These are phyloP conservation scores for Nephrotoma appendiculata DNA, from an alignment of 2,888 invertebrate species.

Conservation along the genomic window DNA sequence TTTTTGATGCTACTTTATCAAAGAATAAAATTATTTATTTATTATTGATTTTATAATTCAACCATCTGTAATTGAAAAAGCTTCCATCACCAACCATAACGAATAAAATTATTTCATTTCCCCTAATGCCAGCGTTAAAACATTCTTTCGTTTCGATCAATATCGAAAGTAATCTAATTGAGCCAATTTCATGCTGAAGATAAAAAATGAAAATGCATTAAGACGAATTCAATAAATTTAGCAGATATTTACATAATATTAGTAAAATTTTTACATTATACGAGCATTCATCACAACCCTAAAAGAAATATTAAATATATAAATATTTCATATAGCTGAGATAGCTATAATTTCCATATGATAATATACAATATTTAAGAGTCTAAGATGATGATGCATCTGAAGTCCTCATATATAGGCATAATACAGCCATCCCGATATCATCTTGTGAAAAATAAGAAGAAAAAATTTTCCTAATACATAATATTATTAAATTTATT, in stretches of 20 bases:
- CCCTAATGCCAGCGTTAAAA: background rate
- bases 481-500: background rate
- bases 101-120: background rate
- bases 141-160: background rate
- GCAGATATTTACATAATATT: background rate
- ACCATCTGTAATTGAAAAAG: background rate
- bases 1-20: too few species aligned
- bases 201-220: background rate
- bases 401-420: background rate
- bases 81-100: background rate
- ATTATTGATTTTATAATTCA: too few species aligned
- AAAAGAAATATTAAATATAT: background rate
- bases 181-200: background rate
- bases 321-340: background rate
- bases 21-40: too few species aligned
- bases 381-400: background rate
- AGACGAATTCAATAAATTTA: background rate
- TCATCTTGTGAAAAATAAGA: background rate
- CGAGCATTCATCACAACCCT: background rate
- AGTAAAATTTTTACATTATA: background rate
- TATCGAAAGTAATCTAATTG: background rate
- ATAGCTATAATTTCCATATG: background rate
- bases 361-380: background rate
- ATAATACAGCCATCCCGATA: background rate
- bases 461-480: background rate